Base-by-base conservation (phyloP, 2,113 vertebrate genomes). In the Capra hircus region DNA sequence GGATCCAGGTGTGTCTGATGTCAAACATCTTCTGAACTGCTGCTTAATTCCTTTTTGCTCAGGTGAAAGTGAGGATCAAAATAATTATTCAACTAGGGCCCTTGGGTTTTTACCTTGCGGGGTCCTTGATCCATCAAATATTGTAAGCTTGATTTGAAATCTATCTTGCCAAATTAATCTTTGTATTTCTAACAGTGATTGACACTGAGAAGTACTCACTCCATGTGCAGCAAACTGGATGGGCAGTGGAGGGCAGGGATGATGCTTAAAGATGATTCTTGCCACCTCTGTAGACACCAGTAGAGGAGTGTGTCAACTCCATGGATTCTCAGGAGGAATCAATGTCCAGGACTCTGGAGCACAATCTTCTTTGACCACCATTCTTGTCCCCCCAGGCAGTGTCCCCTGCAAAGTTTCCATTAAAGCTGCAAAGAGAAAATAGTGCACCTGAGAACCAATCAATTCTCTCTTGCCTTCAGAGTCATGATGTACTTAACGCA, bases 401-500 rank as follows among this genome's bases (percentile, higher is more conserved):
- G 43, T 93, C 55, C 28, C 96, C 84, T n/a, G 48, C 53, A n/a
- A 74, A 96, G 19, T 77, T 95, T 97, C 45, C 19, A 60, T 77
- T 97, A 5, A 8, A 74, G 40, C 48, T 96, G 36, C 43, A 48
- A 88, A 87, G 53, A 88, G 27, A 80, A 96, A 53, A 62, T 28
- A 85, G 81, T 57, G 45, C 36, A 16, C 43, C 64, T 88, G 87
- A 87, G 52, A 90, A n/a, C 36, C 71, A 55, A 60, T 71, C 28
- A 36, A 43, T 92, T 87, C 55, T 23, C 74, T 94, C 57, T 97
- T 67, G 80, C n/a, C 16, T 96, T 97, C 81, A 92, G 74, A 83
- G 23, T 59, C 91, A 19, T 82, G 59, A 91, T 94, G 17, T 16
- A 85, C 45, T 55, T 85, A 33, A 82, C 2, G 6, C 17, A 91